Evolutionary conservation across 2,113 vertebrate species (phyloP).

Genomic region (Callocephalon fimbriatum): DNA sequence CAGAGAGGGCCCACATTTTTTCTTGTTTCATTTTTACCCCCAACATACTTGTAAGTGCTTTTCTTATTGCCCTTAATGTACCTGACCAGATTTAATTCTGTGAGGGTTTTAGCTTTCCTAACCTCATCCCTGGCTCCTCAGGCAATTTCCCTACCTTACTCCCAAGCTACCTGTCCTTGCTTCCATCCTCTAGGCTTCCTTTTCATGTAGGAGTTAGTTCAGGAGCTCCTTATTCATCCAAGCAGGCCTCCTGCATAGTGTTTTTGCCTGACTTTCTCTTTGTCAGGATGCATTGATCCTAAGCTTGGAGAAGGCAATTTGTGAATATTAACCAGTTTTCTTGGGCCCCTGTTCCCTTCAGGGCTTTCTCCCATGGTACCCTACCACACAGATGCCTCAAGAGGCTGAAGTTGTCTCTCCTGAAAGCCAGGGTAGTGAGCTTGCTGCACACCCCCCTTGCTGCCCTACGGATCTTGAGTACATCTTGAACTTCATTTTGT

Average conservation of each 20-base stretch:
- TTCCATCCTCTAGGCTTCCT: not conserved
- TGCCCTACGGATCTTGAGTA: not conserved
- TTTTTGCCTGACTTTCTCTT: not conserved
- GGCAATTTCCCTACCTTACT: not conserved
- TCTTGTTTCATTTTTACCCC: not conserved
- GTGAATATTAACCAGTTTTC: not conserved
- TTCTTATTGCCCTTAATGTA: not conserved
- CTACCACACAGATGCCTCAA: not conserved
- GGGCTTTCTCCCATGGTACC: not conserved
- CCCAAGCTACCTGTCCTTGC: not conserved
- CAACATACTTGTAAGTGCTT: not conserved
- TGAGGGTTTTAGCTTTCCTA: not conserved
- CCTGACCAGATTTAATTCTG: not conserved
- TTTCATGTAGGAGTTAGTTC: not conserved
- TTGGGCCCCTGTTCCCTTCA: not conserved
- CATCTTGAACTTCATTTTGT: not conserved
- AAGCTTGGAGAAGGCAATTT: not conserved
- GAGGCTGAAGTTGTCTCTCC: not conserved
- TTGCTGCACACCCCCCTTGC: not conserved
- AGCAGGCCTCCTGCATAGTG: not conserved
- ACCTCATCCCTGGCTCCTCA: not conserved
- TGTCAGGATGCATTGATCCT: not conserved
- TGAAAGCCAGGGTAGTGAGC: not conserved
- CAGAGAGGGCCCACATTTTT: not conserved
- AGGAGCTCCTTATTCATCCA: not conserved